Evolutionary conservation across 92 coral and sea anemone genomes (phyloP).

Genomic region (Palythoa heliodiscus): DNA sequence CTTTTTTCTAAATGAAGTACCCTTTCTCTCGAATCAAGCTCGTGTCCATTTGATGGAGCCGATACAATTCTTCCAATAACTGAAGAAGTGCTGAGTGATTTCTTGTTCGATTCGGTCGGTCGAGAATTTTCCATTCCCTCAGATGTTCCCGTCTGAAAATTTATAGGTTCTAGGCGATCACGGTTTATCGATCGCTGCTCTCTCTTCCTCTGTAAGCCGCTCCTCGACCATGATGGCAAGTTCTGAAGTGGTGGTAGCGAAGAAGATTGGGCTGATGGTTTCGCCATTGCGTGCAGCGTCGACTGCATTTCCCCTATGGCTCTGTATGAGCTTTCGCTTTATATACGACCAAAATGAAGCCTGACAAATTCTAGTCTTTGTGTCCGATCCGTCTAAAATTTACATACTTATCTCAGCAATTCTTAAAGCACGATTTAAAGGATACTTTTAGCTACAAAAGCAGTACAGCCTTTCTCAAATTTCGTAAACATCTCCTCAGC

Average conservation of each 20-base stretch:
- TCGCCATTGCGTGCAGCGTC: conserved; percentile 75
- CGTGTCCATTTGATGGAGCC: conserved; percentile 80
- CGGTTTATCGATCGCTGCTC: conserved; percentile 86
- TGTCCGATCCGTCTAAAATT: background rate
- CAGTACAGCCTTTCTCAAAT: background rate
- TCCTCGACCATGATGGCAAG: conserved; percentile 99
- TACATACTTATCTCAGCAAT: background rate
- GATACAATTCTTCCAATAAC: conserved; percentile 76
- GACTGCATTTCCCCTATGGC: conserved; percentile 63
- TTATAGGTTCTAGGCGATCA: conserved; percentile 75
- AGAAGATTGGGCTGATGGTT: conserved; percentile 73
- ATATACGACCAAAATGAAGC: background rate
- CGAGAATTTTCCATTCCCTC: conserved; percentile 46
- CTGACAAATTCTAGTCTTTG: background rate
- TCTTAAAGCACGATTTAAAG: background rate
- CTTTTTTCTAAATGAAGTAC: conserved; percentile 78
- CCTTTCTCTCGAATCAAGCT: conserved; percentile 64
- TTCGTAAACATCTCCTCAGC: background rate
- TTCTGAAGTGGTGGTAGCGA: conserved; percentile 95
- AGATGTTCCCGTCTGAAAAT: conserved; percentile 50
- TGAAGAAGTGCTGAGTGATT: conserved; percentile 38
- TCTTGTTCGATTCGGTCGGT: conserved; percentile 34
- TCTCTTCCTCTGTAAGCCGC: conserved; percentile 86
- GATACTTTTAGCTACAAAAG: background rate
- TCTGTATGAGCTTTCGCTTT: conserved; percentile 17